These are phyloP conservation scores for Alosa sapidissima DNA, from an alignment of 2,797 vertebrate genomes.

Conservation along the genomic window DNA sequence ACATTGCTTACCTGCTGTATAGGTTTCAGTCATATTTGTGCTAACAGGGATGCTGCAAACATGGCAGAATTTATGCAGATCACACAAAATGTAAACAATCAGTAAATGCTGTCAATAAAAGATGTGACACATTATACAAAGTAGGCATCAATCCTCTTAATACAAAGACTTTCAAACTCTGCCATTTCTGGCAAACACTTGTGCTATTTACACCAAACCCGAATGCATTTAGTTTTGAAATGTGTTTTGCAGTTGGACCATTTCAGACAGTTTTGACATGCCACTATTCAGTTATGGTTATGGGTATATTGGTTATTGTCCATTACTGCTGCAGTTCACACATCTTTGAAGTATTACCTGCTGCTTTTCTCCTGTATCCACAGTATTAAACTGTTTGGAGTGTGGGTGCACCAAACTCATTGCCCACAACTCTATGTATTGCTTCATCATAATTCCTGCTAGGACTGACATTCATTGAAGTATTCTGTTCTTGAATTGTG, in stretches of 20 bases:
- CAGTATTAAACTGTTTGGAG: not conserved
- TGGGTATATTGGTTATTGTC: not conserved
- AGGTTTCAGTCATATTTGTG: slow-evolving; percentile 50
- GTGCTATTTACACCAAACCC: not conserved
- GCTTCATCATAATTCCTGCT: not conserved
- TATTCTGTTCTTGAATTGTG: not conserved
- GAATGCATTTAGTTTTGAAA: not conserved
- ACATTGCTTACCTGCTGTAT: slow-evolving; percentile 30
- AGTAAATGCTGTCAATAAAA: not conserved
- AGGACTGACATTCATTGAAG: not conserved
- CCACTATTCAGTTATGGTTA: not conserved
- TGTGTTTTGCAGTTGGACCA: not conserved
- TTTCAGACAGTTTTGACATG: not conserved
- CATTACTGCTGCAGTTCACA: not conserved
- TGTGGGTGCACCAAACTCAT: not conserved
- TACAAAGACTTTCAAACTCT: not conserved
- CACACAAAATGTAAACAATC: not conserved
- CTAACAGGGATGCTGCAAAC: slow-evolving; percentile 68
- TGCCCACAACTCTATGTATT: not conserved
- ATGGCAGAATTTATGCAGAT: not conserved
- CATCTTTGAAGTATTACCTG: not conserved
- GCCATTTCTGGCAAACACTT: not conserved
- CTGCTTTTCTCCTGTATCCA: not conserved
- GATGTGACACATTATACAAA: not conserved
- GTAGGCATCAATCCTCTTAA: not conserved